Evolutionary conservation across 1,140 invertebrate species (phyloP).

Genomic region (Temnothorax curvispinosus): DNA sequence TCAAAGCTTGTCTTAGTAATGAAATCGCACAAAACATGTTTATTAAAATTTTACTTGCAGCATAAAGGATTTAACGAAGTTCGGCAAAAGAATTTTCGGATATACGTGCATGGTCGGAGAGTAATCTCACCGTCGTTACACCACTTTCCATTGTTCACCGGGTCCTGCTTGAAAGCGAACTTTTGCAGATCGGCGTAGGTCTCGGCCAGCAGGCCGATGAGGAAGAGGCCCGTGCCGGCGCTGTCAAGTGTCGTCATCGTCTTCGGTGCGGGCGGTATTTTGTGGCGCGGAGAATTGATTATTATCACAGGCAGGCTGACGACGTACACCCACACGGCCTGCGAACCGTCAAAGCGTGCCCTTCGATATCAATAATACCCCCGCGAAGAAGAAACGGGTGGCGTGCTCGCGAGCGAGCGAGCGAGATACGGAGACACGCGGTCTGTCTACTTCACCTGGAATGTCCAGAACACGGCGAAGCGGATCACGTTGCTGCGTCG

Average conservation of each 20-base stretch:
- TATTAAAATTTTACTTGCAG: background rate
- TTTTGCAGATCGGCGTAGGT: slow-evolving; percentile 97
- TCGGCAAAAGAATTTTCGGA: background rate
- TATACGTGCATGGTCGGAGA: background rate
- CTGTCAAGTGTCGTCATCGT: slow-evolving; percentile 95
- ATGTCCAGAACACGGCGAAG: slow-evolving; percentile 96
- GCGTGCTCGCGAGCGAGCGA: no score
- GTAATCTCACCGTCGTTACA: slow-evolving; percentile 91
- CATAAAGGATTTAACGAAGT: background rate
- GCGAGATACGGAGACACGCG: no score
- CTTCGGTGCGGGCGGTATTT: slow-evolving; percentile 91
- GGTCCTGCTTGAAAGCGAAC: slow-evolving; percentile 94
- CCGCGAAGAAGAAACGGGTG: background rate
- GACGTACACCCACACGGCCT: slow-evolving; percentile 97
- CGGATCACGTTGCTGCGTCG: slow-evolving; percentile 93
- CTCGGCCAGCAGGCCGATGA: slow-evolving; percentile 93
- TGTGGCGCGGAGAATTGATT: slow-evolving; percentile 94
- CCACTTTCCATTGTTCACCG: slow-evolving; percentile 95
- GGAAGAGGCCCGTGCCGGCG: slow-evolving; percentile 93
- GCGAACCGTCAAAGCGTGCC: slow-evolving; percentile 64
- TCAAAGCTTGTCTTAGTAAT: background rate
- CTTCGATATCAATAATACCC: background rate
- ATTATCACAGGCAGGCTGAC: slow-evolving; percentile 97
- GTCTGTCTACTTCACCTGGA: slow-evolving; percentile 88
- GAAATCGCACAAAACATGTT: background rate